Base-by-base conservation (phyloP, 2,797 vertebrate species). In the Alfaro cultratus region DNA sequence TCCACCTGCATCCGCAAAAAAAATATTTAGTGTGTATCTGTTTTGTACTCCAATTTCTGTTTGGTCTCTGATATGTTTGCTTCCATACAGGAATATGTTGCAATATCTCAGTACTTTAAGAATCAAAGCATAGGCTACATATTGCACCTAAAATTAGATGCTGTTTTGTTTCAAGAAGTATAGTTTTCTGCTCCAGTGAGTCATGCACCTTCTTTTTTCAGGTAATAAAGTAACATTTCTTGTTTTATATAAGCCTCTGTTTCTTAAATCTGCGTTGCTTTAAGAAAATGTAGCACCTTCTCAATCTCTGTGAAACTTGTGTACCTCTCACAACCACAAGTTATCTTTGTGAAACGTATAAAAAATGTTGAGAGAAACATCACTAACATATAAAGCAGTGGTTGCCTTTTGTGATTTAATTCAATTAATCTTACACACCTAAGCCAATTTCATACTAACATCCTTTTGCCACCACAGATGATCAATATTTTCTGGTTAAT, bases 401-500 rank as follows among this genome's bases (percentile, higher is more conserved):
- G 74, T 76, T 51, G 16, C n/a, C 76, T 64, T 83, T 73, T 62
- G 6, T 36, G 47, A 34, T 77, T 60, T 76, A 73, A 90, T 85
- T 79, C 11, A 80, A 89, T 84, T 72, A 86, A 64, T 77, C 64
- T 79, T 18, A 34, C 36, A 60, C 71, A 34, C 60, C 18, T 62
- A 34, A 3, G 15, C 15, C n/a, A 64, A 3, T 64, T 82, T 80
- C 31, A 68, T 46, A 26, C 46, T 76, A 80, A 76, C 75, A 76
- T 73, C n/a, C 26, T 67, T 86, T 76, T 51, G 4, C 34, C 36
- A 76, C 74, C 55, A 75, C 71, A 29, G 78, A 82, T 74, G 57
- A 86, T 87, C 79, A 49, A 74, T 84, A 83, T 74, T 74, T 77
- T 79, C 74, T 26, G 13, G 60, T 80, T 83, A 77, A 62, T 70